Evolutionary conservation across 37 sponge, comb jelly and placozoan genomes (phyloP).

Genomic region (Dysidea cf. avara): DNA sequence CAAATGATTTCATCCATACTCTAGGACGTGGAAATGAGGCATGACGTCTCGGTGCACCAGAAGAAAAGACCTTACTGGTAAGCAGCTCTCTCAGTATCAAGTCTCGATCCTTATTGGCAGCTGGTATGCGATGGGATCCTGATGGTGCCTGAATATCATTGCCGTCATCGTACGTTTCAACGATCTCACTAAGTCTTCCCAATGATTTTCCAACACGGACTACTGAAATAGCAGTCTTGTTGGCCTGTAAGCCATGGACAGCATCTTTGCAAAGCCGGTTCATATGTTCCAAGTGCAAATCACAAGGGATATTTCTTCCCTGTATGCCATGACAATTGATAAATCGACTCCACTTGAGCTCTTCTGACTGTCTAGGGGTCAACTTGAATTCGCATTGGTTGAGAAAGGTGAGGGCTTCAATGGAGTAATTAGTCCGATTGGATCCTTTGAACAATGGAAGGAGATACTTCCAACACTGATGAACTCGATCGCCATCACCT

Average conservation of each 20-base stretch:
- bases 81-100: too few relatives aligned
- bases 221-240: slow-evolving; percentile 10
- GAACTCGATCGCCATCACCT: slow-evolving; percentile 34
- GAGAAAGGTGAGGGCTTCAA: slow-evolving; percentile 31
- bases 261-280: slow-evolving; percentile 24
- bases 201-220: slow-evolving; percentile 25
- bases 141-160: too few relatives aligned
- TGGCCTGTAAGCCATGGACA: background rate
- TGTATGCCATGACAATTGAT: slow-evolving; percentile 30
- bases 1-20: too few relatives aligned
- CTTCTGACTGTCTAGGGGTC: slow-evolving; percentile 10
- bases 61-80: too few relatives aligned
- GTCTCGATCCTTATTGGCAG: too few relatives aligned
- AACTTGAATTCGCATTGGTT: slow-evolving; percentile 7
- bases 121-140: too few relatives aligned
- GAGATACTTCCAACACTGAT: slow-evolving; percentile 26
- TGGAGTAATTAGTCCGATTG: slow-evolving; percentile 18
- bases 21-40: too few relatives aligned
- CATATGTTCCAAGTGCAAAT: slow-evolving; percentile 49
- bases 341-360: slow-evolving; percentile 29
- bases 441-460: slow-evolving; percentile 17
- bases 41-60: too few relatives aligned
- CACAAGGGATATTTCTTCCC: slow-evolving; percentile 40
- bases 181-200: background rate
- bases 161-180: too few relatives aligned